These are phyloP conservation scores for Andrena haemorrhoa DNA, from an alignment of 2,888 invertebrate species.

Conservation along the genomic window DNA sequence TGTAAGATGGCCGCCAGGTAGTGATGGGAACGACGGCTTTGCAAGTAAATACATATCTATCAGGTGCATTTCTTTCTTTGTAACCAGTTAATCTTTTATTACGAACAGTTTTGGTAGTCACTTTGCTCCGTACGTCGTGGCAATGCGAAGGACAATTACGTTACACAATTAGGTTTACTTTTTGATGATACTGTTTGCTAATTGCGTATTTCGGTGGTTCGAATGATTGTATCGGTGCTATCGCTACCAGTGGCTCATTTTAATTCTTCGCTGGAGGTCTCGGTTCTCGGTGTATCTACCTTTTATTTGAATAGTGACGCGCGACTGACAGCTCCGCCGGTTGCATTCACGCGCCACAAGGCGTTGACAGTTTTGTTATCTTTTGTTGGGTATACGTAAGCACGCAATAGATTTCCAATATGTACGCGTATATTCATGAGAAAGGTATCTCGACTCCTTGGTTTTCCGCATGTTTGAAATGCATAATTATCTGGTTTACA, in stretches of 20 bases:
- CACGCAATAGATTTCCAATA: neutral
- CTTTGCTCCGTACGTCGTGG: too few relatives aligned
- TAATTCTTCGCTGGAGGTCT: neutral
- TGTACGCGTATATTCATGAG: too few relatives aligned
- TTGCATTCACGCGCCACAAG: neutral
- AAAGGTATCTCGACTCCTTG: neutral
- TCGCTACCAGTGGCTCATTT: neutral
- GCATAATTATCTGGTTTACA: neutral
- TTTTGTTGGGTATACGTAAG: neutral
- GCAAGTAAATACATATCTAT: neutral
- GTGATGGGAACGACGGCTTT: conserved; percentile 29
- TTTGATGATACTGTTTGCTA: too few relatives aligned
- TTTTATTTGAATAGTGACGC: neutral
- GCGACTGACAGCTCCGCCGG: neutral
- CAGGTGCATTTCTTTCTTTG: neutral
- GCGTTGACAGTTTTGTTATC: conserved; percentile 13
- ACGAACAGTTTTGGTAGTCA: neutral
- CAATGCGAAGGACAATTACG: too few relatives aligned
- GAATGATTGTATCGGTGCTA: neutral
- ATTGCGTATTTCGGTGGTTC: too few relatives aligned
- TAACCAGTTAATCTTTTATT: neutral
- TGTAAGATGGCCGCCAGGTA: conserved; percentile 50
- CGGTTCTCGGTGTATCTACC: neutral
- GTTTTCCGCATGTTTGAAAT: neutral
- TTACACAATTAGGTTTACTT: too few relatives aligned